Evolutionary conservation across 2,113 vertebrate species (phyloP).

Genomic region (Etia nguti): DNA sequence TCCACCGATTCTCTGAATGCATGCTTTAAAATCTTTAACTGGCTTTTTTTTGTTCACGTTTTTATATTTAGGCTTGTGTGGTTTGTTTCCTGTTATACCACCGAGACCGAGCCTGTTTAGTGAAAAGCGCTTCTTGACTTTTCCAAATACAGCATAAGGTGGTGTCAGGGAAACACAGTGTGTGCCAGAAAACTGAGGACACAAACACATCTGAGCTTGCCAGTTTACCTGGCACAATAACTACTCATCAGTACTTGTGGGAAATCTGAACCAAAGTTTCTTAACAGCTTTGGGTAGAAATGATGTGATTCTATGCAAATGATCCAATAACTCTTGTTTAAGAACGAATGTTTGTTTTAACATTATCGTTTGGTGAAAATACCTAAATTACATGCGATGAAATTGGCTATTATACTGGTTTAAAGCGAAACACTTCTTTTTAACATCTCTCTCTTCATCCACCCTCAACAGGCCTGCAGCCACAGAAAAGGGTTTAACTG

Average conservation of each 20-base stretch:
- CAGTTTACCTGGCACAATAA: not conserved
- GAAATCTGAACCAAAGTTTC: not conserved
- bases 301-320: not conserved
- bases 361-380: not conserved
- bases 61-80: not conserved
- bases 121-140: not conserved
- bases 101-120: not conserved
- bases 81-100: not conserved
- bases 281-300: not conserved
- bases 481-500: conserved; percentile 75
- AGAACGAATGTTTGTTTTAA: not conserved
- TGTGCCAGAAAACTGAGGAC: not conserved
- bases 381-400: not conserved
- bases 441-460: not conserved
- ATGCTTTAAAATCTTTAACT: not conserved
- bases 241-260: not conserved
- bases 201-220: not conserved
- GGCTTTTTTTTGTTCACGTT: not conserved
- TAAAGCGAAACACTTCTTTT: not conserved
- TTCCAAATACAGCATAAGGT: not conserved
- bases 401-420: not conserved
- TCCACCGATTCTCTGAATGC: not conserved
- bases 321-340: not conserved
- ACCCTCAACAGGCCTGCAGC: conserved; percentile 70
- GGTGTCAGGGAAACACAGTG: not conserved